Conservation (phyloP, 1,140 invertebrate genomes). For the Anastrepha obliqua region DNA sequence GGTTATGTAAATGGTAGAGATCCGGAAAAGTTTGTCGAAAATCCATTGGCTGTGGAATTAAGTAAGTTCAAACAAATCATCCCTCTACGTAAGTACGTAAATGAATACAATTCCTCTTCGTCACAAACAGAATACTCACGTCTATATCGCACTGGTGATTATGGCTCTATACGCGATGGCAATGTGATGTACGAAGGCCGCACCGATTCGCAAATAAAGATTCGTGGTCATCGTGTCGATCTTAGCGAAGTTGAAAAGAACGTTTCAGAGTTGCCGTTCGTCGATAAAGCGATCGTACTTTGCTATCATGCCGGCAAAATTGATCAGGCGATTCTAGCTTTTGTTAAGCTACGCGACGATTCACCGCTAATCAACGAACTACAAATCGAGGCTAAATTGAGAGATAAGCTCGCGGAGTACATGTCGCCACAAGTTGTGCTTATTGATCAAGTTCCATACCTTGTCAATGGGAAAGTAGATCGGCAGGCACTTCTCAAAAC, state of each 20-base stretch:
- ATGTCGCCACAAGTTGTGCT: conserved; percentile 87
- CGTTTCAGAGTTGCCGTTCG: conserved; percentile 69
- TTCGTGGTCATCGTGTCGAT: conserved; percentile 89
- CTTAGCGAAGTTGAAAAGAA: conserved; percentile 87
- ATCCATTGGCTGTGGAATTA: conserved; percentile 81
- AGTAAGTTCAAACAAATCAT: conserved; percentile 74
- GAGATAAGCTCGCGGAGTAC: conserved; percentile 81
- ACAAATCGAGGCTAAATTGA: conserved; percentile 80
- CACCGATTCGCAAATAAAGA: conserved; percentile 90
- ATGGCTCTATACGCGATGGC: conserved; percentile 83
- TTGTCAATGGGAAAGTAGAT: conserved; percentile 91
- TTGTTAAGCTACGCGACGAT: conserved; percentile 79
- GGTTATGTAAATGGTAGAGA: conserved; percentile 87
- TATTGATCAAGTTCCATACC: conserved; percentile 83
- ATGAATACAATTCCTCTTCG: not conserved
- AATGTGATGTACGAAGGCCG: conserved; percentile 86
- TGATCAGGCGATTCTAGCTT: conserved; percentile 83
- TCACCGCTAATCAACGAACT: conserved; percentile 76
- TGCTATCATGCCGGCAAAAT: conserved; percentile 86
- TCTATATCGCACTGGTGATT: conserved; percentile 90
- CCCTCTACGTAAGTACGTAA: not conserved
- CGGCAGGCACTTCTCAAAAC: conserved; percentile 83
- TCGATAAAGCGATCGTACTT: conserved; percentile 79
- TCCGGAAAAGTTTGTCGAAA: conserved; percentile 83
- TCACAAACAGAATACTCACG: conserved; percentile 77